Evolutionary conservation across 2,797 vertebrate species (phyloP).

Genomic region (Chelmon rostratus): DNA sequence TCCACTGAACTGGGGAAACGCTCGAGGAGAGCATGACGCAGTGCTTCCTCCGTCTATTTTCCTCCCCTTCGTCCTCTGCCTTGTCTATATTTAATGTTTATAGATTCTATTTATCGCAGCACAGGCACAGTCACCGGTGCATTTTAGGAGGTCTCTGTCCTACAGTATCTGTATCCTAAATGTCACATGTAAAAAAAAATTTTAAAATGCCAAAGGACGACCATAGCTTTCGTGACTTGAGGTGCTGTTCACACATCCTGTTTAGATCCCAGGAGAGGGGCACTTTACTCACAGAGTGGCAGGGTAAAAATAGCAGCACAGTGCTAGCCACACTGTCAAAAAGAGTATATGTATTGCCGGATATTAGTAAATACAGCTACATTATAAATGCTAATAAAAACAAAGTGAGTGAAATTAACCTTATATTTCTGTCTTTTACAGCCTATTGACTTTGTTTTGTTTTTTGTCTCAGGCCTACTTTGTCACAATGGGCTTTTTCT

Average conservation of each 20-base stretch:
- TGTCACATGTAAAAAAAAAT: slow-evolving; percentile 9
- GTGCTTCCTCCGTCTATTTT: slow-evolving; percentile 66
- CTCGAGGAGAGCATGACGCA: slow-evolving; percentile 69
- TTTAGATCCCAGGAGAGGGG: slow-evolving; percentile 61
- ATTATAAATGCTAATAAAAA: background rate
- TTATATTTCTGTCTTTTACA: background rate
- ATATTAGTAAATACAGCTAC: slow-evolving; percentile 5
- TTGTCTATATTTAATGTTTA: slow-evolving; percentile 76
- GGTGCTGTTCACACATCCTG: slow-evolving; percentile 55
- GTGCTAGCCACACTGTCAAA: slow-evolving; percentile 26
- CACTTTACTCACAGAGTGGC: slow-evolving; percentile 62
- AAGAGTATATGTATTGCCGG: background rate
- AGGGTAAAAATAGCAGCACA: slow-evolving; percentile 65
- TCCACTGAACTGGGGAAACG: slow-evolving; percentile 71
- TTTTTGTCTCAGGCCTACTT: background rate
- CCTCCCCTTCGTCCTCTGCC: slow-evolving; percentile 36
- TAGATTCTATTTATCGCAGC: slow-evolving; percentile 61
- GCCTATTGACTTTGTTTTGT: background rate
- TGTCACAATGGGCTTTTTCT: background rate
- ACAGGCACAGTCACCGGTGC: background rate
- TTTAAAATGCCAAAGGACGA: slow-evolving; percentile 1
- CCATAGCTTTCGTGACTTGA: slow-evolving; percentile 55
- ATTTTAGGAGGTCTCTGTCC: slow-evolving; percentile 21
- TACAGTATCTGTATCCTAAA: slow-evolving; percentile 18
- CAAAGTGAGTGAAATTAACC: background rate